These are phyloP conservation scores for Myiozetetes cayanensis DNA, from an alignment of 2,113 vertebrate species.

Conservation along the genomic window DNA sequence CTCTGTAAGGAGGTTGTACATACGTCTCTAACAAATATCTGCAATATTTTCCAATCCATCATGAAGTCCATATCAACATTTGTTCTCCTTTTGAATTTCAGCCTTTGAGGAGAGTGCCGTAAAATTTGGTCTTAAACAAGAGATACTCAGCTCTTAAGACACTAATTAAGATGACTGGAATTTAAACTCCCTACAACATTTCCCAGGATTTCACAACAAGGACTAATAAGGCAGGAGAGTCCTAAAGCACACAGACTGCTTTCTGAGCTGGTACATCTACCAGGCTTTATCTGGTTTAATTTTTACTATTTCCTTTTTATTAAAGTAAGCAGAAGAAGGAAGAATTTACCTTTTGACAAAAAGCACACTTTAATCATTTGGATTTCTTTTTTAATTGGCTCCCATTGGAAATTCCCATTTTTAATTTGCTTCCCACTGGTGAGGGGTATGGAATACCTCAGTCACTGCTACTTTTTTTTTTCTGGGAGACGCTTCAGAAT, in stretches of 20 bases:
- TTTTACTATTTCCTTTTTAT: background rate
- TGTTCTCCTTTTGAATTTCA: background rate
- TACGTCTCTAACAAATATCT: background rate
- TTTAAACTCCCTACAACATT: background rate
- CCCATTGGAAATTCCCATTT: background rate
- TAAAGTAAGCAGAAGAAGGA: background rate
- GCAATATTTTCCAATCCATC: background rate
- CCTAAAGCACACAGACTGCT: background rate
- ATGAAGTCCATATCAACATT: fast-evolving
- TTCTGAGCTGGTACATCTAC: background rate
- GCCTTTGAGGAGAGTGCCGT: background rate
- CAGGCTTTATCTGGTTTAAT: background rate
- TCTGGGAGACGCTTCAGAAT: background rate
- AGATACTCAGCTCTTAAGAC: background rate
- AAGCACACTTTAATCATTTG: background rate
- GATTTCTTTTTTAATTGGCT: background rate
- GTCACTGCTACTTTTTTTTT: background rate
- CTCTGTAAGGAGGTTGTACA: background rate
- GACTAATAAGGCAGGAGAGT: background rate
- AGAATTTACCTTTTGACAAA: background rate
- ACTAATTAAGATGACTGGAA: background rate
- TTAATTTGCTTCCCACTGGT: background rate
- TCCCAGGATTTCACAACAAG: background rate
- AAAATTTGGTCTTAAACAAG: background rate
- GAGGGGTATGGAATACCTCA: background rate